A percentile compares a stretch with the other conserved stretches of the same genome.
phyloP scores from a whole-genome alignment of 2,113 vertebrate species.

The Phalacrocorax carbo region DNA sequence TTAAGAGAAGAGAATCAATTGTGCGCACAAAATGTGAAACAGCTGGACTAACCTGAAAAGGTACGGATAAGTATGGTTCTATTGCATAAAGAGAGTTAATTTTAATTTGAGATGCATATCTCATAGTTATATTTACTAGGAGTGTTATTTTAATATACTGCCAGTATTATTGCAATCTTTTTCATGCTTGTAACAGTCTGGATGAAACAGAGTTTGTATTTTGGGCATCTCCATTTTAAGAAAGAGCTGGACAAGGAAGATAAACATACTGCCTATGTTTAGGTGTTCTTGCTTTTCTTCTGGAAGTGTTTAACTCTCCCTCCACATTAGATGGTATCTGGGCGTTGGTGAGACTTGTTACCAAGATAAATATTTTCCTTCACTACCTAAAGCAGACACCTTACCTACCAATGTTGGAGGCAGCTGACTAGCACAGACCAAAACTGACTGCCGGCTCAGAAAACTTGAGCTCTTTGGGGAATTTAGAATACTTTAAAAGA shows the following conservation, averaged over 20 bases:
- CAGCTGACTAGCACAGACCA: background rate
- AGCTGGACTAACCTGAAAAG: background rate
- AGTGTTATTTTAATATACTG: background rate
- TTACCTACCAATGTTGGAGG: background rate
- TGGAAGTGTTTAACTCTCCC: background rate
- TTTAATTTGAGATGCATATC: background rate
- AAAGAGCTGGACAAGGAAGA: background rate
- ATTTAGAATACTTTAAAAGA: background rate
- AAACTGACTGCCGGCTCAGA: background rate
- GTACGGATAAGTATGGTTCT: background rate
- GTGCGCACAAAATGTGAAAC: background rate
- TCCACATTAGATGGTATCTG: background rate
- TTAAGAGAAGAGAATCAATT: background rate
- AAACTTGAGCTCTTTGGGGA: background rate
- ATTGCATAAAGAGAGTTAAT: background rate
- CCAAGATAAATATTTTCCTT: background rate
- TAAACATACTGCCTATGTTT: background rate
- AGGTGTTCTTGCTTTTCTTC: background rate
- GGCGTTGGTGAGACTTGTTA: background rate
- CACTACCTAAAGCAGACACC: accelerated
- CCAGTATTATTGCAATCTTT: background rate
- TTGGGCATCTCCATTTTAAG: background rate
- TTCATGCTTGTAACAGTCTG: background rate
- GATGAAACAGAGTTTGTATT: background rate
- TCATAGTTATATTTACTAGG: background rate